Evolutionary conservation across 1,140 invertebrate genomes (phyloP).

Genomic region (Apis cerana): DNA sequence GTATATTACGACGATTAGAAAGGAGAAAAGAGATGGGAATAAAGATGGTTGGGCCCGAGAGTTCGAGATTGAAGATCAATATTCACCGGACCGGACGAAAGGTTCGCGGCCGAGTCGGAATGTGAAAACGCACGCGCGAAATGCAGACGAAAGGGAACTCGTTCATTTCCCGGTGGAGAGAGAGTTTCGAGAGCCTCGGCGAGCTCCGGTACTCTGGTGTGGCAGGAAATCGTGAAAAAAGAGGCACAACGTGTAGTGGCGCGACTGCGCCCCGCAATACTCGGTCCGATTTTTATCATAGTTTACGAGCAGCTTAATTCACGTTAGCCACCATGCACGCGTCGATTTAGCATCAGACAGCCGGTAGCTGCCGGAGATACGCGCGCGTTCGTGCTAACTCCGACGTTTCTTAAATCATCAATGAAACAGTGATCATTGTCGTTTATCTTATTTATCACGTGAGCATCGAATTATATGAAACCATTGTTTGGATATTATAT

Average conservation of each 20-base stretch:
- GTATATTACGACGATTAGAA: neutral
- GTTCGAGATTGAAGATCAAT: slow-evolving; percentile 67
- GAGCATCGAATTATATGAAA: too few relatives aligned
- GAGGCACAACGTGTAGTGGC: neutral
- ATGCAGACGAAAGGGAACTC: slow-evolving; percentile 27
- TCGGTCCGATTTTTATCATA: slow-evolving; percentile 46
- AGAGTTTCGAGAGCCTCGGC: neutral
- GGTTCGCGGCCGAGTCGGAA: slow-evolving; percentile 43
- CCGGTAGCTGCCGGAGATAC: slow-evolving; percentile 25
- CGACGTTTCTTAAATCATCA: neutral
- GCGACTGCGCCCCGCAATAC: slow-evolving; percentile 33
- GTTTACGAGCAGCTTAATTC: slow-evolving; percentile 52
- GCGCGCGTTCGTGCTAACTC: neutral
- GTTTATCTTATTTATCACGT: too few relatives aligned
- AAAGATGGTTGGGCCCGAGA: slow-evolving; percentile 13
- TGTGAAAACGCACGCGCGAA: slow-evolving; percentile 65
- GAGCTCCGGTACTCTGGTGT: neutral
- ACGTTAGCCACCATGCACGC: slow-evolving; percentile 28
- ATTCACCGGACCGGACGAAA: slow-evolving; percentile 54
- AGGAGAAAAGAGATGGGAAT: neutral
- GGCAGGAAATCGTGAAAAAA: slow-evolving; percentile 12
- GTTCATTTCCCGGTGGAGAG: slow-evolving; percentile 6
- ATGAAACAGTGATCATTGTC: neutral
- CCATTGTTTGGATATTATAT: neutral
- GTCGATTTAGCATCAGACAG: slow-evolving; percentile 43